Evolutionary conservation across 2,113 vertebrate species (phyloP), one percentile per base, ranked within the genome.

Genomic region (Lepus europaeus): DNA sequence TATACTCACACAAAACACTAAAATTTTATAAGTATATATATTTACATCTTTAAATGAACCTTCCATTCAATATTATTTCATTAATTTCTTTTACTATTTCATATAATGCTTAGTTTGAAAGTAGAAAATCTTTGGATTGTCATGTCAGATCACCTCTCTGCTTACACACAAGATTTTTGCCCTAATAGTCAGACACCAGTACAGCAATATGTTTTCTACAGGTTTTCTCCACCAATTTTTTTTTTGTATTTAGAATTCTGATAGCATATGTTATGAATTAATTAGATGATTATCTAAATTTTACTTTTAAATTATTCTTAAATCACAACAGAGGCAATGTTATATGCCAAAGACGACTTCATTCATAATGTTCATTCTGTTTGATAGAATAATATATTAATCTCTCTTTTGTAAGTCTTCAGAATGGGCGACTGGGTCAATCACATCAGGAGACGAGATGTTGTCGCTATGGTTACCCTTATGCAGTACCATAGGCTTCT

Each of bases 61-160:
- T 86, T 76, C 36, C 27, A 36, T 69, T 63, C 69, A 20, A 29
- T 89, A 92, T 49, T 3, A 76, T 36, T 69, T 51, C 1, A 63
- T 33, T 19, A 39, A 7, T 69, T 81, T 82, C 33, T 19, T 89
- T 89, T 69, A 31, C 4, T 63, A 19, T 45, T 85, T 53, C 10
- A 92, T 64, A 17, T 76, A 78, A 19, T 56, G 23, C 49, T 66
- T 90, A 74, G 49, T 93, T 9, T 63, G 49, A 90, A 91, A 68
- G 17, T 33, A 66, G 36, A 87, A 84, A 84, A 79, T 87, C 9
- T 63, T 33, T 49, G 61, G 3, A 4, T 33, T 68, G 4, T 77
- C 17, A 53, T 72, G 33, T 51, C 73, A 13, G 9, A 29, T 20
- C 36, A 78, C 12, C 23, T 87, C 1, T 78, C 23, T 72, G 33